Base-by-base conservation (phyloP, 2,888 invertebrate species). In the Blastobasis lacticolella region DNA sequence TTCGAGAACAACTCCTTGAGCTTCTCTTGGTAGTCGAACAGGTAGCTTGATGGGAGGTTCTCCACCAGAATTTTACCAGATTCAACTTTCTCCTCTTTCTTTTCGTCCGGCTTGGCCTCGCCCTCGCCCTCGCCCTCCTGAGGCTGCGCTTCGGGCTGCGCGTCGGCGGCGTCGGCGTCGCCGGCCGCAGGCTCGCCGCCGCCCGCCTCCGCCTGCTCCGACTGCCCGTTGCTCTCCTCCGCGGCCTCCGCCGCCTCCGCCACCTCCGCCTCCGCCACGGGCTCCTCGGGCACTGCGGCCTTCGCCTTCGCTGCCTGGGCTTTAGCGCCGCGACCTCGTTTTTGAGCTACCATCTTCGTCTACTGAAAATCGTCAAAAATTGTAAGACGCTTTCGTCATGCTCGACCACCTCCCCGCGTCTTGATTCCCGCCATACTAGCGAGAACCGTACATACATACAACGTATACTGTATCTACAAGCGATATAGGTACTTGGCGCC, bases 1-100 rank as follows among this genome's bases (percentile, higher is more conserved):
- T 88, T 85, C 45, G 85, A 82, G 75, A 88, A 88, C 57, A 85
- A 61, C 67, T 88, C 88, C 67, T 85, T 88, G 52, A 88, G 84
- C 69, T 87, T 87, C 52, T 88, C 88, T 71, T 88, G 88, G 64
- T 88, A 88, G 65, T 85, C 84, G 60, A 88, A 88, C 59, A 88
- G 78, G 67, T 73, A 88, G 71, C 76, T 84, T 40, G 82, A 74
- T 8, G 88, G 88, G 54, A 88, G 78, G 65, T 87, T 86, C 69
- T 88, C 88, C 41, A 88, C 79, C 10, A 88, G 78, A 62, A 88
- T 70, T 82, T 88, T 88, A 75, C 88, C 88, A 70, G 88, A 75
- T 68, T 88, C 88, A 51, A 85, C 79, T 65, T 87, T 84, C 43
- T 84, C 83, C 59, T 85, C 84, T 56, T 81, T 79, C 38, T 69